Base-by-base conservation (phyloP, 2,888 invertebrate species). In the Noctua comes region DNA sequence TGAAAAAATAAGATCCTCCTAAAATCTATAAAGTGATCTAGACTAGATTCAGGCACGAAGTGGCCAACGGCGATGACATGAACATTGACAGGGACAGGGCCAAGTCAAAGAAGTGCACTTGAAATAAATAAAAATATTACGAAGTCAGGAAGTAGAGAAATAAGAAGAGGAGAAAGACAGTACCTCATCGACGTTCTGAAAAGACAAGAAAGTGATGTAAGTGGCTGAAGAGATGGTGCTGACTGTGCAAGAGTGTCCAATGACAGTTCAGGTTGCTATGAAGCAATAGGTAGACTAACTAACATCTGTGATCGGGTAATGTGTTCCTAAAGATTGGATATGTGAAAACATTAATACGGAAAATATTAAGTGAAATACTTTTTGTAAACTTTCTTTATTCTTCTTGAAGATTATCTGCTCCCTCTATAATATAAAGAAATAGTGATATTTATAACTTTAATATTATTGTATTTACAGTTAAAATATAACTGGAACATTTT, bases 141-240 rank as follows among this genome's bases (percentile, higher is more conserved):
- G 93, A 91, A 93, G 91, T 91, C 84, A 89, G 93, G 92, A 95
- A 90, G 93, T 91, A 92, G 91, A 93, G 91, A 92, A 91, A 91
- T 88, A 91, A 92, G 93, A 93, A 93, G 93, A 94, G 93, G 93
- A 94, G 93, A 94, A 91, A 93, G 93, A 95, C 96, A 97, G 96
- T 97, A 97, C 97, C 97, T 97, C 97, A 96, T 95, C 95, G 96
- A 96, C 94, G 96, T 95, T 97, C 97, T 97, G 97, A 97, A 97
- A 97, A 97, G 95, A 97, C 91, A 97, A 97, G 96, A 97, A 96
- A 97, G 93, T 94, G 94, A 93, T 91, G 96, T 96, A 92, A 96
- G 95, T 95, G 92, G 93, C 91, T 85, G 91, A 92, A 83, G 77
- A 92, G 92, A 92, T 89, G 88, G 94, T 96, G 96, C 94, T 91